Conservation (phyloP, 2,888 invertebrate genomes). For the Nomada ruficornis region DNA sequence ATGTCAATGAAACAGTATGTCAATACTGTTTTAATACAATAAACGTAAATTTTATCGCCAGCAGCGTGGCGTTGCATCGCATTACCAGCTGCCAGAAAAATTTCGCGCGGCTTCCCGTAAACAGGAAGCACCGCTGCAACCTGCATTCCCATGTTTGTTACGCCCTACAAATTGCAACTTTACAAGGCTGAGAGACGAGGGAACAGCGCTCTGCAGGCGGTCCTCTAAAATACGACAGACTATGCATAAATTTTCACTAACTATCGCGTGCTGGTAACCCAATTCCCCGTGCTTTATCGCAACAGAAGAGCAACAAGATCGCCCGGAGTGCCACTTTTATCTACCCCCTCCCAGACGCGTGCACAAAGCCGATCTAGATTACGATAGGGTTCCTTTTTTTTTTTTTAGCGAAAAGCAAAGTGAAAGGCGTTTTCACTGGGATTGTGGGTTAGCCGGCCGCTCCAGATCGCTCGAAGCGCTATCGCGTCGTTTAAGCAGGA, state of each 20-base stretch:
- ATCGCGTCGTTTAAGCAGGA: not conserved
- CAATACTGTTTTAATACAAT: too few relatives aligned
- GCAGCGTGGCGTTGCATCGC: not conserved
- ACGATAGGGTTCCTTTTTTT: not conserved
- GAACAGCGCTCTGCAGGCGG: not conserved
- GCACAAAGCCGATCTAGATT: not conserved
- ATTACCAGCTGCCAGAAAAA: not conserved
- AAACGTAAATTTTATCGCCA: not conserved
- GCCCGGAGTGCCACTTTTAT: not conserved
- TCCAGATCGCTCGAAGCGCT: slow-evolving; percentile 19
- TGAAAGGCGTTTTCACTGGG: slow-evolving; percentile 19
- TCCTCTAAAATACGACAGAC: not conserved
- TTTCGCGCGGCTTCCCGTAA: not conserved
- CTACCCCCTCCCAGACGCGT: not conserved
- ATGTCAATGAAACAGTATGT: too few relatives aligned
- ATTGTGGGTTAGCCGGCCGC: slow-evolving; percentile 34
- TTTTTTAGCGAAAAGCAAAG: not conserved
- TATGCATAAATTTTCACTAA: slow-evolving; percentile 18
- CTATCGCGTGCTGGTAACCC: slow-evolving; percentile 6
- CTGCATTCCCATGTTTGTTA: slow-evolving; percentile 1
- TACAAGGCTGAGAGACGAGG: not conserved
- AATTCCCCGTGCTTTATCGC: slow-evolving; percentile 10
- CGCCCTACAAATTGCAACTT: slow-evolving; percentile 3
- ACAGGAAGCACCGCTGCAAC: not conserved
- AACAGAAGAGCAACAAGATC: not conserved